Percentiles rank a stretch among this genome's conserved stretches.
Evolutionary conservation across 2,888 invertebrate genomes (phyloP).

Genomic region (Papilio demoleus): DNA sequence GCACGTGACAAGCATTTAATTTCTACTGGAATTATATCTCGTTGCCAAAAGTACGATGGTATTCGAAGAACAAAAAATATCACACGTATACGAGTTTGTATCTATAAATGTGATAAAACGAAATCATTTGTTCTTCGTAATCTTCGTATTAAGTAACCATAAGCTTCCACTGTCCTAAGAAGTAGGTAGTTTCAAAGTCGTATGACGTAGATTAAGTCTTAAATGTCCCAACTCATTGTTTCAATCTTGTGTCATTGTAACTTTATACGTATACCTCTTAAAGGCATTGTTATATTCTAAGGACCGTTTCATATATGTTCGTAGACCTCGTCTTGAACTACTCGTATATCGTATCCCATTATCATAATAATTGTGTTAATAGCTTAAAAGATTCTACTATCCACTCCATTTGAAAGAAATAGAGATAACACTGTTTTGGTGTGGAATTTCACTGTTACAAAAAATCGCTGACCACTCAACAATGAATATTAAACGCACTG

Average conservation of each 20-base stretch:
- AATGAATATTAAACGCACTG: no score
- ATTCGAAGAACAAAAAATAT: neutral
- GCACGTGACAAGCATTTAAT: constrained; percentile 27
- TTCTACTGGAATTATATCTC: constrained; percentile 16
- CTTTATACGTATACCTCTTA: constrained; percentile 34
- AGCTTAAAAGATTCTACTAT: no score
- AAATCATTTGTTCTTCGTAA: neutral
- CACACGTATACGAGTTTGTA: neutral
- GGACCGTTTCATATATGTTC: constrained; percentile 39
- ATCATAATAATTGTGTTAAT: no score
- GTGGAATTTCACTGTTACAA: no score
- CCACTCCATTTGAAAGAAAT: no score
- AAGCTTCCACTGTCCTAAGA: neutral
- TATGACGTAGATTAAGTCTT: neutral
- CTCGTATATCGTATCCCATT: neutral
- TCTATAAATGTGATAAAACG: neutral
- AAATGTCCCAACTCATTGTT: constrained; percentile 2
- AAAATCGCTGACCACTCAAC: no score
- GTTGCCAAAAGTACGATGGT: constrained; percentile 26
- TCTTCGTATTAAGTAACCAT: no score
- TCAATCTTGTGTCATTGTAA: constrained; percentile 36
- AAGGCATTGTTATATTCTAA: constrained; percentile 42
- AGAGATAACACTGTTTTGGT: no score
- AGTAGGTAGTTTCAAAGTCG: neutral
- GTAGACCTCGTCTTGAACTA: constrained; percentile 27